These are phyloP conservation scores for Bujurquina vittata DNA, from an alignment of 2,113 vertebrate genomes.

Conservation along the genomic window DNA sequence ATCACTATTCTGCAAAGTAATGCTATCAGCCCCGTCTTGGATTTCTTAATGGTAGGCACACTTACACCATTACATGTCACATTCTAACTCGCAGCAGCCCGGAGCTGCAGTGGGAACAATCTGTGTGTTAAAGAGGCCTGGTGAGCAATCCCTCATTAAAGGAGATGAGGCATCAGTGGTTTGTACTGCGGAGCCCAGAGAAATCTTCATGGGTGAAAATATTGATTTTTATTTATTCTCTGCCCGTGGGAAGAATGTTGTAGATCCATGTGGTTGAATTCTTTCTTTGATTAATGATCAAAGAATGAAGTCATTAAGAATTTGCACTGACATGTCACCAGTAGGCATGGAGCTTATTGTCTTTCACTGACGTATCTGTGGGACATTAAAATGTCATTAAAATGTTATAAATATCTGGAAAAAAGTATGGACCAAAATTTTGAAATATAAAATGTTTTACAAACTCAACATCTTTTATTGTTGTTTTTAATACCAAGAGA, in stretches of 20 bases:
- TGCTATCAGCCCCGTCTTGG: neutral
- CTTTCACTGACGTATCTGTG: neutral
- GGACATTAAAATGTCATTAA: neutral
- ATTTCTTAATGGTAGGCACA: conserved; percentile 2
- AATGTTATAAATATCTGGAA: neutral
- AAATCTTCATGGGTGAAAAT: conserved; percentile 68
- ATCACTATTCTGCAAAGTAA: neutral
- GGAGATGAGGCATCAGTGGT: conserved; percentile 57
- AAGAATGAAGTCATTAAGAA: conserved; percentile 19
- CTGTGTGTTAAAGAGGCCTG: conserved; percentile 52
- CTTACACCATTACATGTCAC: conserved; percentile 15
- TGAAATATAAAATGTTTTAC: neutral
- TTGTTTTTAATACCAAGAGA: neutral
- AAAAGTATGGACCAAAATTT: neutral
- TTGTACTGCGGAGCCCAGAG: conserved; percentile 47
- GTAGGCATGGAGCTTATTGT: neutral
- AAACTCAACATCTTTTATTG: neutral
- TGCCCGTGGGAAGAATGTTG: conserved; percentile 49
- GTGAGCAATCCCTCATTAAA: conserved; percentile 68
- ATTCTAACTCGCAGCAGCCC: conserved; percentile 33
- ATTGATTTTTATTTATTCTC: conserved; percentile 66
- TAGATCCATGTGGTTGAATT: conserved; percentile 39
- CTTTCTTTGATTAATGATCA: conserved; percentile 61
- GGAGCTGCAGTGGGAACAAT: conserved; percentile 38
- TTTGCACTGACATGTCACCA: neutral